Percentiles rank a stretch among this genome's conserved stretches.
Evolutionary conservation across 2,113 vertebrate species (phyloP).

Genomic region (Oenanthe oenanthe): DNA sequence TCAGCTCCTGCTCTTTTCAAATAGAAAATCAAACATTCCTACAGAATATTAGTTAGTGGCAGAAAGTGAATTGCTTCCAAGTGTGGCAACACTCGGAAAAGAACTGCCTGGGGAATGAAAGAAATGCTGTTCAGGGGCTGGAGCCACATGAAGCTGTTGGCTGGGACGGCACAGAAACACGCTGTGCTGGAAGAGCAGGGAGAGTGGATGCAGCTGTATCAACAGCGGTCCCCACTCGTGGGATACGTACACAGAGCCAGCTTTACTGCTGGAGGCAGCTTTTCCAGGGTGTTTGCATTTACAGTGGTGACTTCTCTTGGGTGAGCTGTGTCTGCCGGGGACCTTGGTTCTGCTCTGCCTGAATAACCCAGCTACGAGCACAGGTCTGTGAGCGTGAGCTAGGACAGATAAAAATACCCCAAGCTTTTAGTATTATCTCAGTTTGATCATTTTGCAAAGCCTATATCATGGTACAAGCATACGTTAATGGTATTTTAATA

Average conservation of each 20-base stretch:
- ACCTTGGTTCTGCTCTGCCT: not conserved
- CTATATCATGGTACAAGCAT: not conserved
- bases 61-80: slow-evolving; percentile 10
- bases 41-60: not conserved
- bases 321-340: not conserved
- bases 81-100: not conserved
- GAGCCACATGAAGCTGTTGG: not conserved
- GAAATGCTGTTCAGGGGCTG: not conserved
- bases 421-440: not conserved
- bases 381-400: not conserved
- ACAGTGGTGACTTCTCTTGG: not conserved
- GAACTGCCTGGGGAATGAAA: slow-evolving; percentile 5
- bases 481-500: not conserved
- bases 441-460: not conserved
- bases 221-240: not conserved
- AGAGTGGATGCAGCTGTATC: slow-evolving; percentile 42
- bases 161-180: not conserved
- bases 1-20: not conserved
- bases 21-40: not conserved
- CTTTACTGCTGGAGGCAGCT: not conserved
- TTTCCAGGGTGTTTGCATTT: not conserved
- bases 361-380: accelerated
- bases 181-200: not conserved
- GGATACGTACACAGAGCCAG: not conserved
- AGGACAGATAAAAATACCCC: not conserved